Conservation (phyloP, 2,113 vertebrate genomes). For the Pterocles orientalis region DNA sequence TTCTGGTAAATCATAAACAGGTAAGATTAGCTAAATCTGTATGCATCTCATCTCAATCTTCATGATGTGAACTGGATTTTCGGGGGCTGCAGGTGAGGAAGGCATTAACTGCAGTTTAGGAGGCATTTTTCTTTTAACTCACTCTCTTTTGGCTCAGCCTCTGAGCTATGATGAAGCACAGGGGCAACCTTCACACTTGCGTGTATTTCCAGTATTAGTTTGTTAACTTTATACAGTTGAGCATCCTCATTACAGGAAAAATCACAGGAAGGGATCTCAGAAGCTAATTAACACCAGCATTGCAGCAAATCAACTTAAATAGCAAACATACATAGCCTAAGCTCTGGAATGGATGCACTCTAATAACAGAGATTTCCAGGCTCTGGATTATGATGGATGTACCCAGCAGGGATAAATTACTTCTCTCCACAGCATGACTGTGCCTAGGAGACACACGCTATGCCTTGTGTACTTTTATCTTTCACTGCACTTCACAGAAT, state of each 20-base stretch:
- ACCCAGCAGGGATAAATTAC: conserved; percentile 63
- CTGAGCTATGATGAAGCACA: neutral
- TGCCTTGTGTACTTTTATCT: conserved; percentile 65
- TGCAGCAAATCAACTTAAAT: neutral
- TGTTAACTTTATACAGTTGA: neutral
- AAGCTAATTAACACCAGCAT: conserved; percentile 5
- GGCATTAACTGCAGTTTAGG: neutral
- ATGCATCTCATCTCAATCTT: neutral
- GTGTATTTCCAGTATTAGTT: neutral
- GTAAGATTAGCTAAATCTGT: neutral
- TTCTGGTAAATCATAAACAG: neutral
- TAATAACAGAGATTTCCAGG: conserved; percentile 41
- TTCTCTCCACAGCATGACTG: conserved; percentile 54
- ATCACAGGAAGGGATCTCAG: neutral
- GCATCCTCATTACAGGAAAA: neutral
- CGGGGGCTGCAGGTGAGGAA: neutral
- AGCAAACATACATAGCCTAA: neutral
- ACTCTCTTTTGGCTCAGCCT: neutral
- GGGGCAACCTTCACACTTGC: neutral
- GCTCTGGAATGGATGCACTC: conserved; percentile 22
- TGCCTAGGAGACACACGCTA: conserved; percentile 51
- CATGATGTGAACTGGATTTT: neutral
- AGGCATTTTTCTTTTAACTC: neutral
- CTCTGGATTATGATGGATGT: conserved; percentile 56
- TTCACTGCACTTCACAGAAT: conserved; percentile 9